These are phyloP conservation scores for Chanos chanos DNA, from an alignment of 2,797 vertebrate species.

Conservation along the genomic window DNA sequence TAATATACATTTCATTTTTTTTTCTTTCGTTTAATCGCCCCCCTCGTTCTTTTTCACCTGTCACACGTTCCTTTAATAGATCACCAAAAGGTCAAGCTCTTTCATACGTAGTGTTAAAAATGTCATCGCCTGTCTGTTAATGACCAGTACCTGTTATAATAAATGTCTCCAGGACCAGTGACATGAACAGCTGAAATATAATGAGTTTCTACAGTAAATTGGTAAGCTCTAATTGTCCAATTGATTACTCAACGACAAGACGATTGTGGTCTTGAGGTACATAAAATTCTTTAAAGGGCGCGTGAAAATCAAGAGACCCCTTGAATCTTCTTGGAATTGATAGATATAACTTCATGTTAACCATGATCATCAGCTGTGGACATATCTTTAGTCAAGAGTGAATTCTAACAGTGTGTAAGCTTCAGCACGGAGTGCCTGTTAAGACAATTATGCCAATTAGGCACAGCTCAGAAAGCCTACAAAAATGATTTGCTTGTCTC, in stretches of 20 bases:
- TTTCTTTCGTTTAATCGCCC: slow-evolving; percentile 52
- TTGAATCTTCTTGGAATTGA: too few species aligned
- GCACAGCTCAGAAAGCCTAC: slow-evolving; percentile 31
- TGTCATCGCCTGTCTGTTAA: slow-evolving; percentile 72
- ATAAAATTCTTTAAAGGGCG: too few species aligned
- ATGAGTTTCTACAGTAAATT: slow-evolving; percentile 47
- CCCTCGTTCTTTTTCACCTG: slow-evolving; percentile 53
- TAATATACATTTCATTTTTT: slow-evolving; percentile 45
- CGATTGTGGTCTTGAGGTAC: too few species aligned
- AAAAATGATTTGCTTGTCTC: slow-evolving; percentile 43
- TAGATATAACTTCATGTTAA: too few species aligned
- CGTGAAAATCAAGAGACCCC: too few species aligned
- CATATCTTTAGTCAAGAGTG: too few species aligned
- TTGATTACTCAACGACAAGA: slow-evolving; percentile 28
- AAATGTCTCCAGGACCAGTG: slow-evolving; percentile 50
- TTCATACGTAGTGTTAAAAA: slow-evolving; percentile 70
- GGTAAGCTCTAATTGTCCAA: slow-evolving; percentile 33
- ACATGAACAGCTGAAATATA: slow-evolving; percentile 54
- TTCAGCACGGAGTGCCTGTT: slow-evolving; percentile 14
- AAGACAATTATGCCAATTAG: slow-evolving; percentile 33
- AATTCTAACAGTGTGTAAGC: too few species aligned
- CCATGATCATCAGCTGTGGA: too few species aligned
- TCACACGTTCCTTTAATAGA: slow-evolving; percentile 71
- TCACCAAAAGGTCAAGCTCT: slow-evolving; percentile 72
- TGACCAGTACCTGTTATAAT: slow-evolving; percentile 65